Evolutionary conservation across 2,113 vertebrate species (phyloP), one percentile per base, ranked within the genome.

Genomic region (Epinephelus lanceolatus): DNA sequence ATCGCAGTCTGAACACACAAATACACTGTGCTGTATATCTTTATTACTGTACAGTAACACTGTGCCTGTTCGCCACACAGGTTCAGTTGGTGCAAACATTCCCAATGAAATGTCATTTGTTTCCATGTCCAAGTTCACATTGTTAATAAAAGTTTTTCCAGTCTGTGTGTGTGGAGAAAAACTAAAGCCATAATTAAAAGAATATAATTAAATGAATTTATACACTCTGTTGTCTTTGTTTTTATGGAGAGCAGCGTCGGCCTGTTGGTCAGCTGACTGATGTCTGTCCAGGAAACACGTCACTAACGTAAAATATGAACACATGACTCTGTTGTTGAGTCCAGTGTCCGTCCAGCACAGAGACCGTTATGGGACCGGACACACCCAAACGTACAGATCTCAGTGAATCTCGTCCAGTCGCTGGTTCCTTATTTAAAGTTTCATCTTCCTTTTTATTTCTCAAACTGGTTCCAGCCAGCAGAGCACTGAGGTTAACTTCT

Each of bases 391-490:
- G 2, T 23, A 15, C 12, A 15, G 40, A 52, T 62, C 17, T 40
- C 14, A 0, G 18, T 47, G 18, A 37, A 30, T 71, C 66, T 17
- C 21, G 12, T 80, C 23, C 5, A 25, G 40, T 83, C 33, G 21
- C 47, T 25, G 30, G 8, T 86, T 88, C 74, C 77, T 67, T 37
- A 14, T 25, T 65, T 21, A 65, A 70, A 40, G 23, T 65, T 76
- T 52, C 62, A 12, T 21, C 18, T 69, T 86, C 61, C 67, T 52
- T 65, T 25, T 45, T 81, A 23, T 49, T 17, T 59, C 21, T 17
- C 30, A 71, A 76, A 88, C 84, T 25, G 76, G 80, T 80, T 85
- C 75, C 18, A 87, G 52, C 83, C 85, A 67, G 88, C 68, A 5
- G 17, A 45, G 37, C n/a, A 3, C 23, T 62, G 81, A 80, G 6